Base-by-base conservation (phyloP, 2,797 vertebrate genomes). In the Brachymystax lenok region DNA sequence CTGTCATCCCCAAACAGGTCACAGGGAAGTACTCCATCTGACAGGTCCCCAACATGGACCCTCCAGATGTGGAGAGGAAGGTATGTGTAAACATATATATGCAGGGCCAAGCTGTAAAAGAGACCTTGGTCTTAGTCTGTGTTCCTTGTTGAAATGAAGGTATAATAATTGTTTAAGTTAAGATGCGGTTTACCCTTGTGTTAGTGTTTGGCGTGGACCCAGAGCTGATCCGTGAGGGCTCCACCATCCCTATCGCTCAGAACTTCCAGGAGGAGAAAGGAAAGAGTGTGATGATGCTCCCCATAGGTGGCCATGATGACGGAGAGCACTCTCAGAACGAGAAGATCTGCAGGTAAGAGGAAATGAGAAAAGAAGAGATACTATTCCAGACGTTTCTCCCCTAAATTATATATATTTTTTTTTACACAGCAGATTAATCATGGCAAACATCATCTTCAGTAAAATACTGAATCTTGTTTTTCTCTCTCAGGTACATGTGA, bases 241-340 rank as follows among this genome's bases (percentile, higher is more conserved):
- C 95, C 56, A 95, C 94, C 30, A 92, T 96, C 83, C 96, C 95
- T n/a, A 80, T 95, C 27, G 94, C 95, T 73, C 93, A 69, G 74
- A 90, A 84, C 4, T 93, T 97, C 74, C 93, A 96, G 87, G 88
- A 89, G 1, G 61, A 91, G 56, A 90, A 75, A 0, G 88, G 86
- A 46, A 96, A 94, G 84, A 94, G 84, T 16, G 92, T 96, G 86
- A 90, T 95, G 81, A 95, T 96, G 94, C 82, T 96, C 51, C 95
- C 93, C 0, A 92, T 95, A 0, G 95, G 95, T 8, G 91, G 92
- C 1, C 92, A 93, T 0, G 94, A 95, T 14, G 96, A 94, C 0
- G 95, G 93, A 1, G 92, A 95, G 7, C 95, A 95, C 74, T 94
- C 95, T 21, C 95, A 96, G 87, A 95, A 95, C 0, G 95, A 96